Base-by-base conservation (phyloP, 2,888 invertebrate genomes). In the Andrena camellia region DNA sequence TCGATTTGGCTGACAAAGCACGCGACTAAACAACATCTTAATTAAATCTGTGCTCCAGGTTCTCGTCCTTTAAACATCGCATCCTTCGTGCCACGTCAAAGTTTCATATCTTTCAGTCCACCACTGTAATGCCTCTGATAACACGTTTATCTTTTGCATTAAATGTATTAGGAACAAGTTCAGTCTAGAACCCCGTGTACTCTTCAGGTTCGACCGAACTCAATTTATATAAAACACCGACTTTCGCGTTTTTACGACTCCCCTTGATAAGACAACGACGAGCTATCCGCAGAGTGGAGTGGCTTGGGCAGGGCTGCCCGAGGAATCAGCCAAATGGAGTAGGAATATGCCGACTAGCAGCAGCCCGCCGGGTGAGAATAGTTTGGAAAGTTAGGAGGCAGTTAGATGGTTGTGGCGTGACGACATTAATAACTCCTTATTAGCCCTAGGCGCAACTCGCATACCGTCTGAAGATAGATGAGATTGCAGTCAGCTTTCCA, bases 371-470 rank as follows among this genome's bases (percentile, higher is more conserved):
- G 85, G 81, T 73, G 81, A 75, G 90, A 87, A 89, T 90, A 90
- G 89, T 89, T 88, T 17, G 83, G 84, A 80, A 89, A 89, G 90
- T 89, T 90, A 85, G 86, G 81, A 88, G 78, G 85, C 79, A 88
- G 89, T 86, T 85, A 86, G 86, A 84, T 86, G 84, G 85, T 82
- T 86, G 86, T 80, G 86, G 89, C 86, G 87, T 90, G 86, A 86
- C 86, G 88, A 89, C 90, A 90, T 91, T 91, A 91, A 91, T 91
- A 91, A 91, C 88, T 89, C 89, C 90, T 91, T 90, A 91, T 91
- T 90, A 91, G 89, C 90, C 87, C 73, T 86, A 78, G 89, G 85
- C 88, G 75, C 76, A 88, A 78, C 86, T 83, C 86, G 86, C 85
- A 88, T 86, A 81, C 86, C 79, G 81, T 79, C 82, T 63, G 76